phyloP scores from a whole-genome alignment of 2,113 vertebrate genomes.

The Chaenocephalus aceratus region DNA sequence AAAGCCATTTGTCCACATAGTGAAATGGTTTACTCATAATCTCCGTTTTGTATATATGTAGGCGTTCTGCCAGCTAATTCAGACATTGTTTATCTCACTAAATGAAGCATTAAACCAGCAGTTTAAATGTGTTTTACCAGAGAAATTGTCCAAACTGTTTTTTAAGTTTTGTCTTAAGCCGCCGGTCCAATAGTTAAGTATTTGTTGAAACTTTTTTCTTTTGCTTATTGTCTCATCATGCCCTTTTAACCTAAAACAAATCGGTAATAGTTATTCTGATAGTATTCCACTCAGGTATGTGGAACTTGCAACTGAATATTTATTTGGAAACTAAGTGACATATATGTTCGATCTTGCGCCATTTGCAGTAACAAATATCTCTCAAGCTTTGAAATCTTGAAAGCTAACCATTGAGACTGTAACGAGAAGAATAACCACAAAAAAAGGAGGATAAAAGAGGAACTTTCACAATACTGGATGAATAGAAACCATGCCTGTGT shows the following conservation, averaged over 20 bases:
- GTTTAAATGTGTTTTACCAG: not conserved
- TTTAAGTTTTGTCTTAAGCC: not conserved
- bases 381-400: not conserved
- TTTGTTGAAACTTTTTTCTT: too few species aligned
- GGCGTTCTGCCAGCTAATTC: not conserved
- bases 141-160: not conserved
- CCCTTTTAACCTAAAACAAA: not conserved
- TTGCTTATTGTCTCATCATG: not conserved
- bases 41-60: not conserved
- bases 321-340: not conserved
- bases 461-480: slow-evolving; percentile 70
- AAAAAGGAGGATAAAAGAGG: slow-evolving; percentile 53
- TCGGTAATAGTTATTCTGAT: not conserved
- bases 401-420: not conserved
- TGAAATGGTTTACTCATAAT: not conserved
- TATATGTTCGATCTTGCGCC: not conserved
- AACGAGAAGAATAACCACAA: slow-evolving; percentile 22
- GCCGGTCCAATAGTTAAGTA: too few species aligned
- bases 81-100: not conserved
- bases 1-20: not conserved
- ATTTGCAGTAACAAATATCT: not conserved
- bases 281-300: not conserved
- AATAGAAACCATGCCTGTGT: slow-evolving; percentile 12
- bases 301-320: not conserved
- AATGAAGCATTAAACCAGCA: not conserved